Conservation (phyloP, 1,140 invertebrate genomes). For the Sesamia nonagrioides region DNA sequence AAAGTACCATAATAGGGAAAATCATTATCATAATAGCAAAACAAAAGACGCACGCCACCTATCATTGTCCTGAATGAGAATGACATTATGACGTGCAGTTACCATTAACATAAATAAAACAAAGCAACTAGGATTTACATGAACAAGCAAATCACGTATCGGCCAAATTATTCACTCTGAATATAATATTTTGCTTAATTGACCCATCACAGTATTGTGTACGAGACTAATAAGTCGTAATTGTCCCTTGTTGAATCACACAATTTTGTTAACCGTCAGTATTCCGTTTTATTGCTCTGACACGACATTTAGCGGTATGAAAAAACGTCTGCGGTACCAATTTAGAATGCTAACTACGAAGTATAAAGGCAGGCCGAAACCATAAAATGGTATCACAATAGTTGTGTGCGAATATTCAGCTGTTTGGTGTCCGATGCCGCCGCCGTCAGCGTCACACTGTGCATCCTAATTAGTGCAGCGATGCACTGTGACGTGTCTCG, state of each 20-base stretch:
- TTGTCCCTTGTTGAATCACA: slow-evolving; percentile 70
- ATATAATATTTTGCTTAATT: slow-evolving; percentile 55
- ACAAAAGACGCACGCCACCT: slow-evolving; percentile 38
- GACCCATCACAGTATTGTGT: slow-evolving; percentile 53
- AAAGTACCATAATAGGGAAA: slow-evolving; percentile 17
- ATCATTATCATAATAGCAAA: slow-evolving; percentile 19
- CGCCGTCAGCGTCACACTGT: slow-evolving; percentile 68
- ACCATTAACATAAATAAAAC: slow-evolving; percentile 43
- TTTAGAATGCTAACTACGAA: slow-evolving; percentile 84
- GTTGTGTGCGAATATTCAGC: slow-evolving; percentile 83
- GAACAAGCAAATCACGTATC: slow-evolving; percentile 47
- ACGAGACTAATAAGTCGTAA: slow-evolving; percentile 74
- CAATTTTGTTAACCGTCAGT: slow-evolving; percentile 63
- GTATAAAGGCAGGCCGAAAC: slow-evolving; percentile 81
- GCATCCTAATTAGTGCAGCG: slow-evolving; percentile 82
- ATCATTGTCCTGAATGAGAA: slow-evolving; percentile 45
- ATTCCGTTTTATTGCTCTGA: slow-evolving; percentile 76
- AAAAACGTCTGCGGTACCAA: slow-evolving; percentile 81
- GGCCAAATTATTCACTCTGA: slow-evolving; percentile 47
- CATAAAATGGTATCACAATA: slow-evolving; percentile 85
- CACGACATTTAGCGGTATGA: slow-evolving; percentile 82
- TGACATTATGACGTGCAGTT: slow-evolving; percentile 23
- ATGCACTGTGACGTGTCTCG: slow-evolving; percentile 64
- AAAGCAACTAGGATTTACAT: slow-evolving; percentile 45
- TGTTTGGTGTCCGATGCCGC: slow-evolving; percentile 79